These are phyloP conservation scores for Pseudomugil gertrudae DNA, from an alignment of 2,797 vertebrate genomes.

Conservation along the genomic window DNA sequence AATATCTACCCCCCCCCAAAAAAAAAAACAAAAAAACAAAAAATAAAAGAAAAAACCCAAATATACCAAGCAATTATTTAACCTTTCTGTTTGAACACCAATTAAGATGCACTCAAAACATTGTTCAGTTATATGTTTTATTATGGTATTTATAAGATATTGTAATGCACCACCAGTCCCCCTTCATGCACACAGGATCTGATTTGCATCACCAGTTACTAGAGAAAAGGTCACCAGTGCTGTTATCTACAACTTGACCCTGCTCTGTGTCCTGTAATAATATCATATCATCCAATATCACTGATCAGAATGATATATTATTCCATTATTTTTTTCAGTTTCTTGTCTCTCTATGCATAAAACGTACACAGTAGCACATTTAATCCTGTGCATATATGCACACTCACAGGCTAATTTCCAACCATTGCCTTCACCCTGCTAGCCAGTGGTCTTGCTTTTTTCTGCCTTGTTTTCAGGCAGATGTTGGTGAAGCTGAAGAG, in stretches of 20 bases:
- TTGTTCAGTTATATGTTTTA: slow-evolving; percentile 49
- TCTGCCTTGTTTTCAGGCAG: slow-evolving; percentile 83
- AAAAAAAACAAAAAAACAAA: neutral
- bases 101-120: slow-evolving; percentile 17
- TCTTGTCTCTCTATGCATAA: slow-evolving; percentile 13
- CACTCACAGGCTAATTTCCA: slow-evolving; percentile 16
- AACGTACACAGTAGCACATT: no score
- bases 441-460: slow-evolving; percentile 45
- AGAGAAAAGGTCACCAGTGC: slow-evolving; percentile 68
- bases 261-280: slow-evolving; percentile 59
- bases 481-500: slow-evolving; percentile 63
- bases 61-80: slow-evolving; percentile 44
- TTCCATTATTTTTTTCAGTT: slow-evolving; percentile 20
- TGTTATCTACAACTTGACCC: slow-evolving; percentile 56
- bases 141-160: slow-evolving; percentile 55
- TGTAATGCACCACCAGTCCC: slow-evolving; percentile 52
- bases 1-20: slow-evolving; percentile 4
- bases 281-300: slow-evolving; percentile 60
- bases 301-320: slow-evolving; percentile 34
- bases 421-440: slow-evolving; percentile 23
- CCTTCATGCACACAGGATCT: slow-evolving; percentile 55
- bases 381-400: neutral
- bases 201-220: slow-evolving; percentile 47
- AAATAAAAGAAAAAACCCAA: no score
- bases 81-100: slow-evolving; percentile 17